Evolutionary conservation across 2,113 vertebrate genomes (phyloP), one percentile per base, ranked within the genome.

Genomic region (Boulengeromyrus knoepffleri): DNA sequence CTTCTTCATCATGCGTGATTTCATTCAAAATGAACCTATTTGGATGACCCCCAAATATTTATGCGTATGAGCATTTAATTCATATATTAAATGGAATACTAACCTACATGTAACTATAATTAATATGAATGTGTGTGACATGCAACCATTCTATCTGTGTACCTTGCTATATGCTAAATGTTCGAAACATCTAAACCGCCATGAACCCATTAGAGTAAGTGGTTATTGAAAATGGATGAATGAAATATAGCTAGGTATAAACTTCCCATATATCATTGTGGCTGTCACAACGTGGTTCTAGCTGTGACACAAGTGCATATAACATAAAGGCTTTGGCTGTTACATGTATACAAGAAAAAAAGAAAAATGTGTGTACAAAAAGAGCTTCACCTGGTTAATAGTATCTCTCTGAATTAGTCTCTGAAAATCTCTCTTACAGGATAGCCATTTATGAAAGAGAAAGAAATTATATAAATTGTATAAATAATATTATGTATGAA

Each of bases 181-280:
- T 19, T 80, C 13, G 5, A 42, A 39, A 80, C 31, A 39, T 80
- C 36, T 80, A 80, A 31, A 80, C 74, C 5, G 17, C 31, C 31
- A 19, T 80, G 74, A 80, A 80, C 6, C 74, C 36, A 80, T 80
- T 80, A 80, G 74, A 80, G 74, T 42, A 80, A 80, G 74, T 80
- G 74, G 74, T 80, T 80, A 80, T 80, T 80, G 74, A 80, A 80
- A 80, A 80, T 80, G 74, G 74, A 80, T 42, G 74, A n/a, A 42
- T 31, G 62, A 80, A 80, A 80, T 39, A 80, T 80, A 42, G 74
- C 74, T 39, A 19, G 74, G 74, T 42, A 80, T 80, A 80, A 80
- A 80, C 74, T 17, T 42, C 74, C 74, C 36, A 80, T 80, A 80
- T 42, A 80, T 80, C 31, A 80, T 19, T 80, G 74, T 42, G 15